phyloP scores from a whole-genome alignment of 2,797 vertebrate species.

The Mormyrus proboscirostris region DNA sequence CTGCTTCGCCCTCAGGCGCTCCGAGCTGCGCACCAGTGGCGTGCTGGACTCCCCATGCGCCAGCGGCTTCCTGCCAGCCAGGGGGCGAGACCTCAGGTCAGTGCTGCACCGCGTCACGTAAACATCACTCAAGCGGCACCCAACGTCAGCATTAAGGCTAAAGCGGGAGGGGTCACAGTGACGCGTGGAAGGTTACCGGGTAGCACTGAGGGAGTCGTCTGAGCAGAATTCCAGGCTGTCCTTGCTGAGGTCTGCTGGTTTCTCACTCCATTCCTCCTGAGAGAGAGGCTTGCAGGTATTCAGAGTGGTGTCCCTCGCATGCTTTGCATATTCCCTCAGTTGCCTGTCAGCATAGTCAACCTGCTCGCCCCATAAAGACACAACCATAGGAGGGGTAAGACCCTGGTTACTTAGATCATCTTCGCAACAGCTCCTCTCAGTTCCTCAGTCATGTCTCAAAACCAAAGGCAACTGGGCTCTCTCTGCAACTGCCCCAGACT shows the following conservation, averaged over 20 bases:
- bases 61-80: constrained; percentile 52
- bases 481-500: background rate
- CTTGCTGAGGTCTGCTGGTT: constrained; percentile 54
- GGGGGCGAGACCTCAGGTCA: background rate
- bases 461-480: background rate
- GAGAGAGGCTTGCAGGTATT: constrained; percentile 45
- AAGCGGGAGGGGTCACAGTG: background rate
- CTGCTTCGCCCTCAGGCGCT: constrained; percentile 60
- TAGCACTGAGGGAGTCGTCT: constrained; percentile 62
- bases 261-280: constrained; percentile 29
- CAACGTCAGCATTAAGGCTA: background rate
- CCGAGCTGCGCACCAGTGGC: constrained; percentile 56
- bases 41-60: constrained; percentile 54
- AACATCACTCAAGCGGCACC: background rate
- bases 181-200: constrained; percentile 54
- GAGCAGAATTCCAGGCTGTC: constrained; percentile 78
- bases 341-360: constrained; percentile 62
- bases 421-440: background rate
- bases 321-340: constrained; percentile 59
- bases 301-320: constrained; percentile 37
- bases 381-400: background rate
- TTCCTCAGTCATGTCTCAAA: background rate
- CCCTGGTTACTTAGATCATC: background rate
- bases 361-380: constrained; percentile 40
- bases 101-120: background rate